Evolutionary conservation across 2,113 vertebrate genomes (phyloP), one percentile per base, ranked within the genome.

Genomic region (Tetraodon nigroviridis): DNA sequence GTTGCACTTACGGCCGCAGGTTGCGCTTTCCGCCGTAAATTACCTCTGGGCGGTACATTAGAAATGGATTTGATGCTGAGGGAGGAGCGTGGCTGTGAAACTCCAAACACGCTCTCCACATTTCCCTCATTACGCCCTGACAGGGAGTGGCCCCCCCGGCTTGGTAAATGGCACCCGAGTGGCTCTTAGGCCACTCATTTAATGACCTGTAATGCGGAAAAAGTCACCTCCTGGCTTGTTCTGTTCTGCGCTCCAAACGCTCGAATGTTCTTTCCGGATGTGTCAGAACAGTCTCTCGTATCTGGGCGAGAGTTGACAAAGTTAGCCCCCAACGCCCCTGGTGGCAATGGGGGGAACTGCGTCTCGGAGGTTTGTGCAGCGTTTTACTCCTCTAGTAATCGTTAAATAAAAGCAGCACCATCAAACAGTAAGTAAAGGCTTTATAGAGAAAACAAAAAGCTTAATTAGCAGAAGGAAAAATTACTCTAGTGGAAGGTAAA

Each of bases 121-220:
- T 78, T 66, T 75, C 66, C 73, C 66, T 72, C 67, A 78, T 77
- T 85, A 85, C 65, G 41, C 72, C 56, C 80, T 65, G 73, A 69
- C 70, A 76, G 81, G 78, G 79, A 81, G 61, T 78, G 64, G 75
- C 71, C 78, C 72, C 68, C 42, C 53, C 69, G 64, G 59, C 70
- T 79, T 77, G 50, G 62, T 77, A 86, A 87, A 89, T 87, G 80
- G 86, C 58, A 55, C 60, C 67, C 77, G 83, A 89, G 86, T 86
- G 73, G 80, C 83, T 76, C 75, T 86, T 71, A 67, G 73, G 61
- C 77, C 57, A 18, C 80, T 73, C 63, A 58, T 72, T 69, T 84
- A 81, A 87, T 84, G 78, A 87, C 78, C 75, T 56, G 65, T 80
- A 85, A 84, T 86, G 80, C 78, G 75, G 75, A 73, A 74, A 82